These are phyloP conservation scores for Hemistola chrysoprasaria DNA, from an alignment of 2,888 invertebrate genomes.

Conservation along the genomic window DNA sequence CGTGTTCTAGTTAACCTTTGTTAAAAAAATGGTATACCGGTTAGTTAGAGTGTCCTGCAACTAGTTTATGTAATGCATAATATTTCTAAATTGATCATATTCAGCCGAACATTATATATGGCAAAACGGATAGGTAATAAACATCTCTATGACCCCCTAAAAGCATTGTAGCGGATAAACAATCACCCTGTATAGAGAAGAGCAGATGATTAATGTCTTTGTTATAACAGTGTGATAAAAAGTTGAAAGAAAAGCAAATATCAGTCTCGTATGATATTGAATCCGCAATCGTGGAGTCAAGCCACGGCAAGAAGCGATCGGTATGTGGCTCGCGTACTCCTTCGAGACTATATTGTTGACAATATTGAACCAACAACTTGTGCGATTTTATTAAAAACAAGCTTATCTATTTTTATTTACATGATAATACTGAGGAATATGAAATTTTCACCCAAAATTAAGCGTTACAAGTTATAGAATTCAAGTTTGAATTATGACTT, in stretches of 20 bases:
- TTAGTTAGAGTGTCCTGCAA: too few species aligned
- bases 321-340: constrained; percentile 5
- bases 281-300: constrained; percentile 2
- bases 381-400: constrained; percentile 11
- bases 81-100: too few species aligned
- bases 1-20: too few species aligned
- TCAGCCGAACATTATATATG: too few species aligned
- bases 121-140: too few species aligned
- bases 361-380: constrained; percentile 7
- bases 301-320: constrained; percentile 1
- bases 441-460: not conserved
- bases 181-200: too few species aligned
- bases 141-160: too few species aligned
- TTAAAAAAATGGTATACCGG: too few species aligned
- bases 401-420: constrained; percentile 4
- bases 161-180: too few species aligned
- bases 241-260: not conserved
- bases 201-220: too few species aligned
- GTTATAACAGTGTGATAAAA: too few species aligned
- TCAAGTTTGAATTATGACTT: not conserved
- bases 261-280: constrained; percentile 4
- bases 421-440: not conserved
- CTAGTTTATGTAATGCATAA: too few species aligned
- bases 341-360: constrained; percentile 3
- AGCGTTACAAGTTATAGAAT: not conserved